Conservation (phyloP, 2,113 vertebrate species). For the Mola mola region DNA sequence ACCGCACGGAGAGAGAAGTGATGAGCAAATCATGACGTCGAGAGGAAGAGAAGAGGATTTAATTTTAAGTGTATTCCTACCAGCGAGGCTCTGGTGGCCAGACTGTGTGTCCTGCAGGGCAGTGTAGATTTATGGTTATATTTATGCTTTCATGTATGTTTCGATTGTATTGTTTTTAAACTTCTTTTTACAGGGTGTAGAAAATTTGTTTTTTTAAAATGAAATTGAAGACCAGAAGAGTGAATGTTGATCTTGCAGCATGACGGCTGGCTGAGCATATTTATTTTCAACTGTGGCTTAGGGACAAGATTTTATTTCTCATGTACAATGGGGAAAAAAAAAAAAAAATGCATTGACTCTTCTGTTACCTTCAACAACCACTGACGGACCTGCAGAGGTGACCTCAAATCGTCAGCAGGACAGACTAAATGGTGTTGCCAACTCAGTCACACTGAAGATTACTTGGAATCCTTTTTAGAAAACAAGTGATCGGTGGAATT, state of each 20-base stretch:
- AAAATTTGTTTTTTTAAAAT: neutral
- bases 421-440: neutral
- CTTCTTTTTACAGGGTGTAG: slow-evolving; percentile 18
- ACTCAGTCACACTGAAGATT: neutral
- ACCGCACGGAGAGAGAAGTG: slow-evolving; percentile 6
- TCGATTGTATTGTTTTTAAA: slow-evolving; percentile 19
- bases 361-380: neutral
- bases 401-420: neutral
- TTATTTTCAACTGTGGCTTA: slow-evolving; percentile 27
- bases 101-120: slow-evolving; percentile 59
- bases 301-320: neutral
- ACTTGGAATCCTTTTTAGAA: neutral
- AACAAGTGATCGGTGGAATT: neutral
- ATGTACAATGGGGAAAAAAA: neutral
- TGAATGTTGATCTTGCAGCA: neutral
- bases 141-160: slow-evolving; percentile 53
- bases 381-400: neutral
- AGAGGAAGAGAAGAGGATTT: slow-evolving; percentile 21
- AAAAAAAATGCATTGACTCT: neutral
- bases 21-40: slow-evolving; percentile 3
- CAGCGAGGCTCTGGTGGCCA: slow-evolving; percentile 51
- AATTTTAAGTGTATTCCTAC: slow-evolving; percentile 20
- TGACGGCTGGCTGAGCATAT: slow-evolving; percentile 24
- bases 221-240: neutral
- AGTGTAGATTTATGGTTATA: slow-evolving; percentile 46